Conservation (phyloP, 2,888 invertebrate genomes). For the Nesidiocoris tenuis region DNA sequence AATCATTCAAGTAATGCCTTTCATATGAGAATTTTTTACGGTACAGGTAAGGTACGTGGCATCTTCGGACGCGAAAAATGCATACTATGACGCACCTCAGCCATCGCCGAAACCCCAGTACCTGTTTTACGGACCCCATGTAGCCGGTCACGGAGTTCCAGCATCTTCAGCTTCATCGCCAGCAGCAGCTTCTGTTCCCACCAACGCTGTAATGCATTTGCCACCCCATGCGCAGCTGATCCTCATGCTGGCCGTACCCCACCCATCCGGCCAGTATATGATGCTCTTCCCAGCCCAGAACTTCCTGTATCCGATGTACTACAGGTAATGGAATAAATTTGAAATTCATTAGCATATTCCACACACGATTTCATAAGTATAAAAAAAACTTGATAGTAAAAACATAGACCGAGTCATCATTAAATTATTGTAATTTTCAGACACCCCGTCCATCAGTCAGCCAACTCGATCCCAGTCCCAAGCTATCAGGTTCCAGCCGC, state of each 20-base stretch:
- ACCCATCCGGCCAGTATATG: slow-evolving; percentile 35
- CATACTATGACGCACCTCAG: slow-evolving; percentile 32
- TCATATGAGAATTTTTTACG: too few relatives aligned
- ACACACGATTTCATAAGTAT: too few relatives aligned
- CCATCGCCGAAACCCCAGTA: slow-evolving; percentile 40
- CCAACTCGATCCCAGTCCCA: neutral
- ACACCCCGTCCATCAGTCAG: neutral
- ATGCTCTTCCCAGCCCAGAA: slow-evolving; percentile 41
- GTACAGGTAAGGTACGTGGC: slow-evolving; percentile 28
- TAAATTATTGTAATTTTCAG: neutral
- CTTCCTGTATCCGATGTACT: slow-evolving; percentile 35
- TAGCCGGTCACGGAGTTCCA: neutral
- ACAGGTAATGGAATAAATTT: too few relatives aligned
- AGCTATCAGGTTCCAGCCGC: slow-evolving; percentile 14
- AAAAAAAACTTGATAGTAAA: too few relatives aligned
- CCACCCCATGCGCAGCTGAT: slow-evolving; percentile 29
- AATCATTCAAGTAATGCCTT: too few relatives aligned
- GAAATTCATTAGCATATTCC: too few relatives aligned
- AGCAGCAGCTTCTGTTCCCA: neutral
- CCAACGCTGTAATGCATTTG: slow-evolving; percentile 4
- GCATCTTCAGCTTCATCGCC: neutral
- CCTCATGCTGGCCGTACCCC: slow-evolving; percentile 41
- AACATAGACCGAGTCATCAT: too few relatives aligned
- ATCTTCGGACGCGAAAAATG: slow-evolving; percentile 19
- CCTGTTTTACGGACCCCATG: slow-evolving; percentile 18